phyloP scores from a whole-genome alignment of 2,888 invertebrate species.

The Autographa pulchrina region DNA sequence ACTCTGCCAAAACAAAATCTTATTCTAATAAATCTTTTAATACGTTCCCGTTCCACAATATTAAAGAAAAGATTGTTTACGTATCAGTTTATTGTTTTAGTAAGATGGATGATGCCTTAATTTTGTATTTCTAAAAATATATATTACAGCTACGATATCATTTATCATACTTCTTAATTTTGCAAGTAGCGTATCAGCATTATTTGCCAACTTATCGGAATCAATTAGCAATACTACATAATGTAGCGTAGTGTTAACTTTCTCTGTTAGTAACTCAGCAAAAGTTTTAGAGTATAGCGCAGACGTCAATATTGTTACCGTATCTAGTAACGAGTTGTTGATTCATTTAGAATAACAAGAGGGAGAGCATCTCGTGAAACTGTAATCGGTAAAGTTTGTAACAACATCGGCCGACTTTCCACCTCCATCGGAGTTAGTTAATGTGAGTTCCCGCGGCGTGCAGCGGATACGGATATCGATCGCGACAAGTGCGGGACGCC shows the following conservation, averaged over 20 bases:
- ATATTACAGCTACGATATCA: background rate
- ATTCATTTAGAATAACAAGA: constrained; percentile 80
- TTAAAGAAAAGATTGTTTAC: constrained; percentile 2
- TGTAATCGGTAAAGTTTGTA: constrained; percentile 87
- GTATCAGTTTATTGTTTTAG: background rate
- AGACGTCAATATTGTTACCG: constrained; percentile 55
- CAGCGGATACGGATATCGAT: constrained; percentile 87
- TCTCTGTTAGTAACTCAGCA: constrained; percentile 16
- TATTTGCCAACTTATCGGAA: background rate
- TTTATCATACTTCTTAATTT: background rate
- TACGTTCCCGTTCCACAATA: constrained; percentile 8
- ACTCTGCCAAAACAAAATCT: constrained; percentile 50
- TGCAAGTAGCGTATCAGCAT: background rate
- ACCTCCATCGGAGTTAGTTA: constrained; percentile 84
- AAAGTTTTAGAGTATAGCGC: constrained; percentile 31
- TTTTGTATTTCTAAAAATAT: background rate
- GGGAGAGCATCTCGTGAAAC: constrained; percentile 75
- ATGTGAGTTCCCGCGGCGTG: constrained; percentile 85
- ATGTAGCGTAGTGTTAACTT: constrained; percentile 12
- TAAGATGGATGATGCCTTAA: constrained; percentile 2
- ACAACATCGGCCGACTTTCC: constrained; percentile 86
- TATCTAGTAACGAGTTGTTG: constrained; percentile 69
- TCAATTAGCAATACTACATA: constrained; percentile 1
- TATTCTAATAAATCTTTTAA: constrained; percentile 25
- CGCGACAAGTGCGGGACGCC: constrained; percentile 84